phyloP scores from a whole-genome alignment of 2,113 vertebrate species.

The Sceloporus undulatus region DNA sequence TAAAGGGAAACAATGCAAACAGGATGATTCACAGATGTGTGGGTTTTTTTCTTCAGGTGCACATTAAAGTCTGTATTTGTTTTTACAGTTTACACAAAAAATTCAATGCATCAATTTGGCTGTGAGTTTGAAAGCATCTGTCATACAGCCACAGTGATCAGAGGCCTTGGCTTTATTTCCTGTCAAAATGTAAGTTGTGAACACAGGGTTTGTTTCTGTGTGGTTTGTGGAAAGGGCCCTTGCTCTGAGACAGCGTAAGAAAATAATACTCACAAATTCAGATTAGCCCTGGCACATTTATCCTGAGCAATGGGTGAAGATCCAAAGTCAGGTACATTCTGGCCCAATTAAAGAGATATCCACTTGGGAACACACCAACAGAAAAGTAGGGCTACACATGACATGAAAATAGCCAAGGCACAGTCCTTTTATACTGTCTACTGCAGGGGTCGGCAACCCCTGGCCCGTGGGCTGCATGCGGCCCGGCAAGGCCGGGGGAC shows the following conservation, averaged over 20 bases:
- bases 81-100: neutral
- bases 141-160: neutral
- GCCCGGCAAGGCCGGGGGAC: too few species aligned
- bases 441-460: too few species aligned
- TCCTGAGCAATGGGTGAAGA: slow-evolving; percentile 10
- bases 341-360: accelerated
- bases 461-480: too few species aligned
- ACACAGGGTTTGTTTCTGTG: neutral
- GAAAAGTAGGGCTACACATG: too few species aligned
- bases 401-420: too few species aligned
- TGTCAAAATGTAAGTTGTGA: neutral
- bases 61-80: neutral
- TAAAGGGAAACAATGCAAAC: neutral
- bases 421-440: too few species aligned
- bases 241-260: slow-evolving; percentile 65
- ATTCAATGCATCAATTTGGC: neutral
- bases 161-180: neutral
- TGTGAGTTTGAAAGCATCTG: neutral
- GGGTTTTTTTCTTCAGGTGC: neutral
- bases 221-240: slow-evolving; percentile 53
- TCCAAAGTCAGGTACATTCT: neutral
- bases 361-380: too few species aligned
- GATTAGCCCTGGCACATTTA: slow-evolving; percentile 46
- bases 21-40: neutral
- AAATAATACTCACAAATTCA: slow-evolving; percentile 60